Evolutionary conservation across 92 coral and sea anemone species (phyloP), one percentile per base, ranked within the genome.

Genomic region (Palythoa heliodiscus): DNA sequence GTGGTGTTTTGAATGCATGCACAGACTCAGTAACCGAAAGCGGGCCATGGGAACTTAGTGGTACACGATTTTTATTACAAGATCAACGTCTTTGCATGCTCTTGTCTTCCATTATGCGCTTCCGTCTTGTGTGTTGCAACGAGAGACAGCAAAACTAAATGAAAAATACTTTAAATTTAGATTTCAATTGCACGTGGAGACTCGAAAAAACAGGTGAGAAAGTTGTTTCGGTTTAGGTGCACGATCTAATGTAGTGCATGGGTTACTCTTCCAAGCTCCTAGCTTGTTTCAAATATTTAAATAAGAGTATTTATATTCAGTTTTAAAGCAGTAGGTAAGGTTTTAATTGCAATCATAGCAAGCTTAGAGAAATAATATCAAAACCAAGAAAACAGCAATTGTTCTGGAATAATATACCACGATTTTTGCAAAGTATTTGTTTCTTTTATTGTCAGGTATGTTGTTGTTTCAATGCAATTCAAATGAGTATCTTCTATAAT

Each of bases 171-270:
- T 78, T 61, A 64, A 78, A 78, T 78, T 78, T 78, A 78, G 83
- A 78, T 78, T 78, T 61, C 70, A 78, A 60, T 60, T 78, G 72
- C 83, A 61, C 83, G 54, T 78, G 83, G 83, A 47, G 83, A 78
- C 71, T 35, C 69, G 71, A 78, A 40, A 78, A 78, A 78, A 71
- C 83, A 78, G 83, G 83, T 78, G 83, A 78, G 83, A 37, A 58
- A 52, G 61, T 43, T 40, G 61, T 5, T 37, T 48, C 7, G 71
- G 55, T 78, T 60, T 10, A 37, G 40, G 58, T 78, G 71, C 17
- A 61, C 35, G 50, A 43, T 43, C 50, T 43, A 23, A 37, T 54
- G 69, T 77, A 77, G 35, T 17, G 76, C 76, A 39, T 22, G 6
- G 16, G 22, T 16, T 23, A 23, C 12, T 17, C 48, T 50, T 48